Percentiles rank a stretch among this genome's conserved stretches.
Conservation (phyloP, 2,797 vertebrate species). For the Enteromius afrohamiltoni region DNA sequence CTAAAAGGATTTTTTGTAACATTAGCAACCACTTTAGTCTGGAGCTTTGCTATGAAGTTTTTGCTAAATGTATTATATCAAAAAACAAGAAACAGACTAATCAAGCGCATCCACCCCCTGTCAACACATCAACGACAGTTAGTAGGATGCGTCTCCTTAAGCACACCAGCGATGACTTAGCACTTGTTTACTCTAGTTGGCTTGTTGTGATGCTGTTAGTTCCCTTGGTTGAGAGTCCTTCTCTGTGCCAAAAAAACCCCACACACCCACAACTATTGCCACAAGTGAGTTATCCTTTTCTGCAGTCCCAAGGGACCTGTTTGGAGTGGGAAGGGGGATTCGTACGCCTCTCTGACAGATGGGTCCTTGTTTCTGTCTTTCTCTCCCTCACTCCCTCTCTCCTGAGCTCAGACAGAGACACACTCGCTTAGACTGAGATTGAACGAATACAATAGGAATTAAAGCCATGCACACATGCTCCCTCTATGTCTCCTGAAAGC, state of each 20-base stretch:
- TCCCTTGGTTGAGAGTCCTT: conserved; percentile 54
- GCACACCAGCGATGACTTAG: conserved; percentile 23
- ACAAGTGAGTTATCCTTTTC: conserved; percentile 82
- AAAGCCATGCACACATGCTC: conserved; percentile 81
- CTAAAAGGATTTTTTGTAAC: background rate
- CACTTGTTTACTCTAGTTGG: conserved; percentile 22
- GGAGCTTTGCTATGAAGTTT: background rate
- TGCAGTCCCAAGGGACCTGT: conserved; percentile 73
- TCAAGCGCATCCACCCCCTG: conserved; percentile 57
- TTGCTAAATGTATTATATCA: background rate
- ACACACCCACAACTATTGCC: conserved; percentile 68
- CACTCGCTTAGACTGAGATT: conserved; percentile 77
- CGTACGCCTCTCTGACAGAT: conserved; percentile 80
- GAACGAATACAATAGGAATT: conserved; percentile 83
- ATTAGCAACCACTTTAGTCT: background rate
- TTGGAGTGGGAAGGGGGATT: conserved; percentile 76
- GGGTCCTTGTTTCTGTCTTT: conserved; percentile 80
- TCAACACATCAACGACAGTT: conserved; percentile 51
- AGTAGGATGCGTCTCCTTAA: background rate
- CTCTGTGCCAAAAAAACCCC: conserved; percentile 34
- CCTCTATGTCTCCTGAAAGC: conserved; percentile 76
- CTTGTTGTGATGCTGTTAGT: conserved; percentile 49
- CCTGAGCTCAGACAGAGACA: conserved; percentile 73
- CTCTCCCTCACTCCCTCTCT: conserved; percentile 71
- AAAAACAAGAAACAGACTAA: conserved; percentile 50